These are phyloP conservation scores for Drosophila aff. DNA, from an alignment of 1,140 invertebrate genomes.

Conservation along the genomic window DNA sequence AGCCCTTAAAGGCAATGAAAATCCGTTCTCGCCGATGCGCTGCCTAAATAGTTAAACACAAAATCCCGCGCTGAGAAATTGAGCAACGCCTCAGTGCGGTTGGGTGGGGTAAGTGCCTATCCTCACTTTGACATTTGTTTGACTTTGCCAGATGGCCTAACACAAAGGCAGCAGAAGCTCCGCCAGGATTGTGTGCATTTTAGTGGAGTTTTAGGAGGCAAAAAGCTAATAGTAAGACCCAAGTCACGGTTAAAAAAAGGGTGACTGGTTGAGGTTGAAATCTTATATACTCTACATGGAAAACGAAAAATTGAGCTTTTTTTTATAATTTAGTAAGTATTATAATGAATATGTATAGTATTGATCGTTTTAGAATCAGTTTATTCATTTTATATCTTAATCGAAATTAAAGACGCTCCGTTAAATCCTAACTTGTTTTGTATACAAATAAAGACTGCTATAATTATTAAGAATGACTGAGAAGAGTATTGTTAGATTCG, in stretches of 20 bases:
- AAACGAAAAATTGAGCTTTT: neutral
- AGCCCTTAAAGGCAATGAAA: conserved; percentile 43
- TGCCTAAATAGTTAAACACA: conserved; percentile 56
- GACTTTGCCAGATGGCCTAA: conserved; percentile 38
- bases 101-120: neutral
- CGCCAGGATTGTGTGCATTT: conserved; percentile 23
- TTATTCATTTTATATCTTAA: neutral
- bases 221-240: conserved; percentile 2
- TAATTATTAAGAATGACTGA: neutral
- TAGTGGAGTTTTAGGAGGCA: conserved; percentile 7
- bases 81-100: conserved; percentile 8
- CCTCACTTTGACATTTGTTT: conserved; percentile 54
- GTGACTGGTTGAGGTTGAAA: neutral
- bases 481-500: neutral
- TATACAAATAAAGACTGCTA: neutral
- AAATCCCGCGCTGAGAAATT: conserved; percentile 31
- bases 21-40: conserved; percentile 13
- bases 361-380: neutral
- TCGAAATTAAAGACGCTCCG: neutral
- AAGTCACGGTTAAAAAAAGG: neutral
- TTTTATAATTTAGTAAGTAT: neutral
- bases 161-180: conserved; percentile 8
- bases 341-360: neutral
- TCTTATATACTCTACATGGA: neutral
- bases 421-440: no score